A percentile compares a stretch with the other conserved stretches of the same genome.
phyloP scores from a whole-genome alignment of 2,888 invertebrate species.

The Allacma fusca region DNA sequence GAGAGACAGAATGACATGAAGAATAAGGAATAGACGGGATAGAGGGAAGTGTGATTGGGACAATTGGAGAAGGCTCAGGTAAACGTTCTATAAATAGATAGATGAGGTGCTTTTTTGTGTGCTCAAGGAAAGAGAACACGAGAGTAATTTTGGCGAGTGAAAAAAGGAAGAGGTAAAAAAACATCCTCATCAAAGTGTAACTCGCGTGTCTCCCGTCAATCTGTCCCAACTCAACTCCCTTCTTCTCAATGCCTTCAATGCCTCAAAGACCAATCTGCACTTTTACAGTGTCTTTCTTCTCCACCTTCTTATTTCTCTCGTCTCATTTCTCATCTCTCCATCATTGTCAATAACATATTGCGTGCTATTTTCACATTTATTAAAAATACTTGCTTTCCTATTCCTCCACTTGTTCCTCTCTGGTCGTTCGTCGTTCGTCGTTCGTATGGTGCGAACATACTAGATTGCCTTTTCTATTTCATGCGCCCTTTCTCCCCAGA shows the following conservation, averaged over 20 bases:
- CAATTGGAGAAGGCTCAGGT: neutral
- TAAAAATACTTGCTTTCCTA: constrained; percentile 25
- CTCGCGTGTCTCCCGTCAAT: constrained; percentile 30
- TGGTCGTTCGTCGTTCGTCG: neutral
- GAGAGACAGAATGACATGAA: neutral
- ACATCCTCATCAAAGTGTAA: constrained; percentile 34
- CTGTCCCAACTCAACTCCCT: constrained; percentile 2
- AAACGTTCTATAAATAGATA: no score
- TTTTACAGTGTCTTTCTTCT: constrained; percentile 24
- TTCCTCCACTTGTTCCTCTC: constrained; percentile 21
- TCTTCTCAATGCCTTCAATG: neutral
- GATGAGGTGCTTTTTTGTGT: neutral
- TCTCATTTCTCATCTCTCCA: constrained; percentile 31
- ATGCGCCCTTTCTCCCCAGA: no score
- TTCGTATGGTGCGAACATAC: no score
- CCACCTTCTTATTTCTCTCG: constrained; percentile 34
- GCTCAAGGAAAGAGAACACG: neutral
- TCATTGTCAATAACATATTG: constrained; percentile 34
- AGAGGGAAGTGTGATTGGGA: neutral
- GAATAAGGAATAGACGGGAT: neutral
- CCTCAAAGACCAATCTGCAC: constrained; percentile 8
- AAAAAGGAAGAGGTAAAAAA: neutral
- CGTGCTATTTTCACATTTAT: constrained; percentile 30
- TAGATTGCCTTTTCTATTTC: no score
- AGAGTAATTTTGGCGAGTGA: neutral